Evolutionary conservation across 2,797 vertebrate species (phyloP).

Genomic region (Xenopus petersii): DNA sequence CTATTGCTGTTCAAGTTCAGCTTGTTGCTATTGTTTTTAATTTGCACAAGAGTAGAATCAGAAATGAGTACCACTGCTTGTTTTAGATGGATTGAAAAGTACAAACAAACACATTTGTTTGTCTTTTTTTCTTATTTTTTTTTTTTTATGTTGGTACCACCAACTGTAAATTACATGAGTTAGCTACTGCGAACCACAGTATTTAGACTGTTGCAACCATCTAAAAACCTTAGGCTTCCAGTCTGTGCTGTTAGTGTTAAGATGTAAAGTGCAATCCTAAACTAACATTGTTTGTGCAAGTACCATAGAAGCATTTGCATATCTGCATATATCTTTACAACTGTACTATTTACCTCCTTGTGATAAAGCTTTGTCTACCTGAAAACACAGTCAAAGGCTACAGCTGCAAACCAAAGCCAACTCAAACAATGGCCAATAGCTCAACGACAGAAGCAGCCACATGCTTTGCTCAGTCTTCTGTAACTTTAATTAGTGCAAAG

Average conservation of each 20-base stretch:
- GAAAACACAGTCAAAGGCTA: constrained; percentile 99
- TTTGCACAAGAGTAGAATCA: constrained; percentile 99
- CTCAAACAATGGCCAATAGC: constrained; percentile 99
- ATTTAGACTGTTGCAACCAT: constrained; percentile 91
- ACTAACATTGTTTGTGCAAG: constrained; percentile 88
- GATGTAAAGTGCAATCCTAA: constrained; percentile 86
- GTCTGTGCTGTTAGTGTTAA: constrained; percentile 93
- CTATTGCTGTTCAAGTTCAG: constrained; percentile 98
- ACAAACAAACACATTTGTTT: constrained; percentile 64
- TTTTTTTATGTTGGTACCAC: constrained; percentile 86
- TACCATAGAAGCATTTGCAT: constrained; percentile 88
- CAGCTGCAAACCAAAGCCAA: constrained; percentile 99
- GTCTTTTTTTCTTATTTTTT: constrained; percentile 66
- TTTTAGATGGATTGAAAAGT: constrained; percentile 90
- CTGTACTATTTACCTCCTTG: constrained; percentile 97
- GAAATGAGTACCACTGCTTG: constrained; percentile 97
- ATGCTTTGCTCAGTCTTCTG: constrained; percentile 92
- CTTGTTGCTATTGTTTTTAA: constrained; percentile 97
- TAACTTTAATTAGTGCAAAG: constrained; percentile 98
- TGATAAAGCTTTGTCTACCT: constrained; percentile 99
- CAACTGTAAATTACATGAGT: constrained; percentile 98
- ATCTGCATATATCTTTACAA: constrained; percentile 92
- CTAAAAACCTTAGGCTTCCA: constrained; percentile 84
- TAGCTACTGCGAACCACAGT: constrained; percentile 84
- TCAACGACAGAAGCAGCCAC: constrained; percentile 95